phyloP scores from a whole-genome alignment of 2,113 vertebrate genomes.

The Nothoprocta pentlandii region DNA sequence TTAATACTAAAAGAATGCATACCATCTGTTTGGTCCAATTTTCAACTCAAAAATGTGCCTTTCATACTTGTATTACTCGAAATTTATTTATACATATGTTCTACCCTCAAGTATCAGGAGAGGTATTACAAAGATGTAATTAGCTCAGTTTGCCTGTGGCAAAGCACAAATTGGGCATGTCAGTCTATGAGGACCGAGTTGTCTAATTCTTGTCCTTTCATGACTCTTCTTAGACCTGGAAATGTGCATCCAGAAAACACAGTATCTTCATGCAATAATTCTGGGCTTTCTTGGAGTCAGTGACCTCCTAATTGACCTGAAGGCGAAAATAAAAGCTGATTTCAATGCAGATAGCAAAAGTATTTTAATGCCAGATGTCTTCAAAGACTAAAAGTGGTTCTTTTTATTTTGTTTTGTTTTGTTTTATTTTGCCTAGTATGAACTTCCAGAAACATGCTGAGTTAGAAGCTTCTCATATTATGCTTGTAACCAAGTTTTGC shows the following conservation, averaged over 20 bases:
- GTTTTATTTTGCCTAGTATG: background rate
- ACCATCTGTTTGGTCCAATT: background rate
- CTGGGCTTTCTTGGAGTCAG: background rate
- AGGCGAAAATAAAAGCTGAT: background rate
- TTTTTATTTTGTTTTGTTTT: background rate
- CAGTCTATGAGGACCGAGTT: background rate
- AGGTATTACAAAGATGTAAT: background rate
- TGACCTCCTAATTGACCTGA: background rate
- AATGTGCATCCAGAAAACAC: background rate
- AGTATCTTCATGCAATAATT: background rate
- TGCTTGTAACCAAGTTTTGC: background rate
- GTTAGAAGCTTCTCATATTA: background rate
- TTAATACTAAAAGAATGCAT: slow-evolving; percentile 3
- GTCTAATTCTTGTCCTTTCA: background rate
- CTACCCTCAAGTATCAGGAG: background rate
- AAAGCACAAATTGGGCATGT: background rate
- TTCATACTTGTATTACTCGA: background rate
- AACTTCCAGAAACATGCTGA: background rate
- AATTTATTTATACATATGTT: background rate
- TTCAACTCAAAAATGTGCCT: background rate
- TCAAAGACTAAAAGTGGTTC: background rate
- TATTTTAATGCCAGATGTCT: background rate
- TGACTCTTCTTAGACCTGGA: background rate
- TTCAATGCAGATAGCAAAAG: background rate
- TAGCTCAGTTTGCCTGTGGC: background rate